A percentile compares a stretch with the other conserved stretches of the same genome.
Evolutionary conservation across 2,797 vertebrate species (phyloP).

Genomic region (Lerista edwardsae): DNA sequence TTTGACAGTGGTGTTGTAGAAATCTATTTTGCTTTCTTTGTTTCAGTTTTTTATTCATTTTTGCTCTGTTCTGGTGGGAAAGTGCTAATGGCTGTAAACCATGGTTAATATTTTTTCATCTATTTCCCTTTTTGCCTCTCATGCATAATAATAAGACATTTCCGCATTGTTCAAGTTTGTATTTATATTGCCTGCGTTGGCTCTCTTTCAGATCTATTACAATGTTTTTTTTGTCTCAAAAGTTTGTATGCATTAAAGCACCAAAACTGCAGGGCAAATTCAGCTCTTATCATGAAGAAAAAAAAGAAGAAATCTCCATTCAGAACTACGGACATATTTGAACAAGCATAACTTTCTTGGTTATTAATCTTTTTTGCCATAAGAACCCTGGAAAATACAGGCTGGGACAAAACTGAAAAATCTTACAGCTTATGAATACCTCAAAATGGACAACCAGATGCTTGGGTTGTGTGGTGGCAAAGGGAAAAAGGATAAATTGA

Average conservation of each 20-base stretch:
- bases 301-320: slow-evolving; percentile 65
- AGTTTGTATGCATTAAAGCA: slow-evolving; percentile 71
- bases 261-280: slow-evolving; percentile 65
- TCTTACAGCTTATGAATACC: not conserved
- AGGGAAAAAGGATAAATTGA: not conserved
- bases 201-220: slow-evolving; percentile 74
- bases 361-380: not conserved
- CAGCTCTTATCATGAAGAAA: slow-evolving; percentile 57
- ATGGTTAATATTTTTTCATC: slow-evolving; percentile 78
- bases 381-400: not conserved
- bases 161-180: slow-evolving; percentile 61
- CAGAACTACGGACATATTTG: slow-evolving; percentile 45
- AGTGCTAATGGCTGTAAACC: slow-evolving; percentile 76
- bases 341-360: slow-evolving; percentile 34
- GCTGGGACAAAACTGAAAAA: not conserved
- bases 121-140: slow-evolving; percentile 77
- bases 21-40: slow-evolving; percentile 56
- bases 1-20: slow-evolving; percentile 76
- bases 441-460: not conserved
- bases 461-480: not conserved
- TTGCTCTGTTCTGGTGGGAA: slow-evolving; percentile 78
- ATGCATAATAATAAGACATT: slow-evolving; percentile 76
- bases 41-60: slow-evolving; percentile 34
- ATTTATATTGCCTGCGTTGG: slow-evolving; percentile 67
- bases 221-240: slow-evolving; percentile 76